Base-by-base conservation (phyloP, 2,797 vertebrate species). In the Hylomyscus alleni region DNA sequence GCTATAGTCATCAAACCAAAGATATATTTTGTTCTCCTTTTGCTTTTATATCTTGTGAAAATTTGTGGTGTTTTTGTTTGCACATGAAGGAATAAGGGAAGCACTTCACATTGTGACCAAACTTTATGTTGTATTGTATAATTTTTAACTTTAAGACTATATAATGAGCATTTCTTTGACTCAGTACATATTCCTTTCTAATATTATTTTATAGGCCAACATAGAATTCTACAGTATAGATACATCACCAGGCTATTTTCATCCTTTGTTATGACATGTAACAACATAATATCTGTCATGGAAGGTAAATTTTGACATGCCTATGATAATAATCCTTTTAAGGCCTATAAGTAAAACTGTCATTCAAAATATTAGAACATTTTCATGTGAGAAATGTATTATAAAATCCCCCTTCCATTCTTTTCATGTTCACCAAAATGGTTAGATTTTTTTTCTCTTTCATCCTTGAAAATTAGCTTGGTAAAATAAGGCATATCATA, bases 321-420 rank as follows among this genome's bases (percentile, higher is more conserved):
- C 22, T 1, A 65, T 89, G 31, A 73, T 80, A 58, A 89, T 78
- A 92, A 92, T 84, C 37, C 83, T 93, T 92, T 34, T 76, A 80
- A 89, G 69, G 62, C 20, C 40, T 78, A 69, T 7, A 67, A 87
- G 62, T 52, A 92, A 78, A 69, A 83, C 44, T 82, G 10, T 13
- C 72, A 60, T 86, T 83, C 31, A 96, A 95, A 95, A 77, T 88
- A 50, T 34, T 26, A 93, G 12, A 72, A 72, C 22, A 91, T 89
- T 95, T 56, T 76, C 15, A 44, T 82, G 58, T 47, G 37, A 93
- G 14, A 87, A 58, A 47, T 22, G 10, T 56, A 13, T 67, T 65
- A 50, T 50, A 88, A 73, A 83, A 91, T 24, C 47, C 31, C 6
- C 47, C 17, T 62, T 47, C 6, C 31, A 47, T 88, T 88, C 73